Conservation (phyloP, 2,113 vertebrate species). For the Nesogale talazaci region DNA sequence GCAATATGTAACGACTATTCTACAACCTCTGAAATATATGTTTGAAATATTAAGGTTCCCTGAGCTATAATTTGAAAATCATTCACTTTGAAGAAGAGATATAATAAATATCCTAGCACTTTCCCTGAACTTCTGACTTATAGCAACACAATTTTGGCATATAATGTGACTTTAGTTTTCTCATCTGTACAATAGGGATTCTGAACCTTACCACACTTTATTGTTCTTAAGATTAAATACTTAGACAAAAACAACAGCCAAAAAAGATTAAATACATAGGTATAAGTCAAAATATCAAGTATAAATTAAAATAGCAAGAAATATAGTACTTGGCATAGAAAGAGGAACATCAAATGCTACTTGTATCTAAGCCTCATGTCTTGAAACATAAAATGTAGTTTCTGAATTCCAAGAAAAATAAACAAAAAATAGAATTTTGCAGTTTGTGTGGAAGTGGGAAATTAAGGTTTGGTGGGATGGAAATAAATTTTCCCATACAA, state of each 20-base stretch:
- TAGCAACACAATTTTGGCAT: background rate
- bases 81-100: background rate
- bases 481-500: background rate
- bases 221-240: background rate
- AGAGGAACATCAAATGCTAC: no score
- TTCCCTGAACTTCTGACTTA: background rate
- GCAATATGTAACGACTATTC: background rate
- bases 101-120: background rate
- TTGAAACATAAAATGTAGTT: no score
- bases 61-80: background rate
- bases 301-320: no score
- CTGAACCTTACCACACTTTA: background rate
- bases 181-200: background rate
- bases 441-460: background rate
- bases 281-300: background rate
- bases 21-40: background rate
- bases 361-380: no score
- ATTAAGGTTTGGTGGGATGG: slow-evolving; percentile 13
- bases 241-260: no score
- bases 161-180: background rate
- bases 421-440: background rate
- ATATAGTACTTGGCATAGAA: no score
- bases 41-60: background rate
- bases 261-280: background rate
- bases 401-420: background rate